Base-by-base conservation (phyloP, 2,888 invertebrate species). In the Drosophila helvetica region DNA sequence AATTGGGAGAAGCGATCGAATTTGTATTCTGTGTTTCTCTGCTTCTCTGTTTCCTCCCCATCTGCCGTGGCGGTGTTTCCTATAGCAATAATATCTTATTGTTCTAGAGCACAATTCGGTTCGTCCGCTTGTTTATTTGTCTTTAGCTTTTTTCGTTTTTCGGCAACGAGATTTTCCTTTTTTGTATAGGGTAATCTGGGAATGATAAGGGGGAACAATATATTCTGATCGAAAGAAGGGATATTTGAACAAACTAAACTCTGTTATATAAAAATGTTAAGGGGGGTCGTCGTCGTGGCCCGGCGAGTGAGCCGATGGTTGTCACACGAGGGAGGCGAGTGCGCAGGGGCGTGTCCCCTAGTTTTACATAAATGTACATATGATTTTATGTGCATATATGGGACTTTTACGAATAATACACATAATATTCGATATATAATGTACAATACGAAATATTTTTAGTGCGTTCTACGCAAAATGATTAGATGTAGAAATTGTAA, bases 61-160 rank as follows among this genome's bases (percentile, higher is more conserved):
- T 42, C 42, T 22, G 12, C 33, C 22, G 8, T 45, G 25, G 27
- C 47, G 60, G 45, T 55, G n/a, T 48, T 45, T 59, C 43, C 48
- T 33, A 64, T 46, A 38, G 38, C 25, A 57, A 18, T 43, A 61
- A 70, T 70, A 27, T 51, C 51, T 46, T 70, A 54, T 75, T 66
- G 52, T 70, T 74, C 18, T 45, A 52, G 42, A 55, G 55, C 51
- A 60, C 43, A 63, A 63, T 68, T 51, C 30, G 17, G 51, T 48
- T 46, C 58, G 48, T 75, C 17, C 17, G 70, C 48, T 68, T 78
- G 64, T 80, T 70, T 79, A 70, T 70, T 78, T 62, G 47, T 38
- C 53, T 38, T 25, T 46, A 48, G 19, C 46, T 59, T 69, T 61
- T 52, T 50, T 57, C 51, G 17, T 18, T 53, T 59, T 53, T 46